A percentile compares a stretch with the other conserved stretches of the same genome.
phyloP scores from a whole-genome alignment of 2,797 vertebrate species.

The Sebastes hopkinsi region DNA sequence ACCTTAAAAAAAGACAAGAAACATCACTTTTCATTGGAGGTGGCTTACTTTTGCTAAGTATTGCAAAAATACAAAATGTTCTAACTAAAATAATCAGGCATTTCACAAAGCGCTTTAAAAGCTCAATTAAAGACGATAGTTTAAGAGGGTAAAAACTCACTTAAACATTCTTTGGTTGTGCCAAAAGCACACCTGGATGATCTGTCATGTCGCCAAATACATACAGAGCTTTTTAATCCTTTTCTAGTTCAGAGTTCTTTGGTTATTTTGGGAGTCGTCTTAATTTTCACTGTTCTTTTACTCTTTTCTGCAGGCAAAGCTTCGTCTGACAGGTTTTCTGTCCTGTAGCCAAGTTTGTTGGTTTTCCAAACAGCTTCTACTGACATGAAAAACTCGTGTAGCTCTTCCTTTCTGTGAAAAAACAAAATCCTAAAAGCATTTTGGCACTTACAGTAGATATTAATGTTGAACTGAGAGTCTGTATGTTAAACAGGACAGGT shows the following conservation, averaged over 20 bases:
- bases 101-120: background rate
- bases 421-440: conserved; percentile 24
- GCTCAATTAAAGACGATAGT: background rate
- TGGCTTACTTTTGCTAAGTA: background rate
- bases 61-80: background rate
- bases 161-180: background rate
- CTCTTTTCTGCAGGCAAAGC: conserved; percentile 31
- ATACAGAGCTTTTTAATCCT: conserved; percentile 16
- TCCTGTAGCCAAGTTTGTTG: conserved; percentile 33
- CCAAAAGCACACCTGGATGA: conserved; percentile 37
- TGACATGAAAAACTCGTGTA: conserved; percentile 12
- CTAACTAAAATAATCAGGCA: background rate
- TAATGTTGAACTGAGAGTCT: background rate
- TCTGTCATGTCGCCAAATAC: conserved; percentile 12
- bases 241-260: conserved; percentile 15
- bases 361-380: conserved; percentile 34
- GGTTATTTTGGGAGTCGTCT: conserved; percentile 21
- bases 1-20: background rate
- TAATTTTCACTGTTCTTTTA: conserved; percentile 26
- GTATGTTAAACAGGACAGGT: background rate
- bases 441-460: conserved; percentile 26
- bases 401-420: conserved; percentile 2
- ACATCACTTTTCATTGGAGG: background rate
- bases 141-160: background rate
- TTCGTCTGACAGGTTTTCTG: conserved; percentile 41